A percentile compares a stretch with the other conserved stretches of the same genome.
Evolutionary conservation across 2,888 invertebrate genomes (phyloP).

Genomic region (Xestia xanthographa): DNA sequence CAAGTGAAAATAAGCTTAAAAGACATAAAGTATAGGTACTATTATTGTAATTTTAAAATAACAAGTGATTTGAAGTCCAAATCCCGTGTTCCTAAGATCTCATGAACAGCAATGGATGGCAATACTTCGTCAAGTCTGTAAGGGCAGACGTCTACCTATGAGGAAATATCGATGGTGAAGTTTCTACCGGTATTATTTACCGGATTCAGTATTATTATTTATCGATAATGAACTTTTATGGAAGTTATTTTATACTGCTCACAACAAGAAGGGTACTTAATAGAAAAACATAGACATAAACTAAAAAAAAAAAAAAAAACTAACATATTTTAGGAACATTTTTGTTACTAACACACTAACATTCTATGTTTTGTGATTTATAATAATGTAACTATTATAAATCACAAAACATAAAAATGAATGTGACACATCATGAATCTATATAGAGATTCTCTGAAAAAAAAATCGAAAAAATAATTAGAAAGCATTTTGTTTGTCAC

Average conservation of each 20-base stretch:
- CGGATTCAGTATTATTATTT: background rate
- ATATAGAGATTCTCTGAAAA: no score
- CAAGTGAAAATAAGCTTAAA: no score
- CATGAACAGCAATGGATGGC: slow-evolving; percentile 44
- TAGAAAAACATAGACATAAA: background rate
- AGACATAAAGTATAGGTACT: background rate
- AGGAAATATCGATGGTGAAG: slow-evolving; percentile 26
- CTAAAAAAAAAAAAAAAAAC: no score
- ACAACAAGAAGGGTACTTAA: background rate
- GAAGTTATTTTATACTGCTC: background rate
- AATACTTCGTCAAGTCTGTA: slow-evolving; percentile 55
- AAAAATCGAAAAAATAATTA: no score
- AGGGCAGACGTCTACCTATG: slow-evolving; percentile 18
- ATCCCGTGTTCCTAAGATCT: slow-evolving; percentile 37
- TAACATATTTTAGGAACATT: no score
- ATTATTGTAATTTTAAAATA: background rate
- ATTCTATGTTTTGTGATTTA: no score
- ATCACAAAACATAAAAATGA: no score
- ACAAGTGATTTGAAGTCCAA: slow-evolving; percentile 28
- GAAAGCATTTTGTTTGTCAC: background rate
- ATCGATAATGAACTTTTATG: background rate
- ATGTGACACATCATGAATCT: no score
- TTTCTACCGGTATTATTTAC: background rate
- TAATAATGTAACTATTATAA: no score
- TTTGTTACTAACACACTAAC: no score